phyloP scores from a whole-genome alignment of 2,888 invertebrate genomes.

The Philonicus albiceps region DNA sequence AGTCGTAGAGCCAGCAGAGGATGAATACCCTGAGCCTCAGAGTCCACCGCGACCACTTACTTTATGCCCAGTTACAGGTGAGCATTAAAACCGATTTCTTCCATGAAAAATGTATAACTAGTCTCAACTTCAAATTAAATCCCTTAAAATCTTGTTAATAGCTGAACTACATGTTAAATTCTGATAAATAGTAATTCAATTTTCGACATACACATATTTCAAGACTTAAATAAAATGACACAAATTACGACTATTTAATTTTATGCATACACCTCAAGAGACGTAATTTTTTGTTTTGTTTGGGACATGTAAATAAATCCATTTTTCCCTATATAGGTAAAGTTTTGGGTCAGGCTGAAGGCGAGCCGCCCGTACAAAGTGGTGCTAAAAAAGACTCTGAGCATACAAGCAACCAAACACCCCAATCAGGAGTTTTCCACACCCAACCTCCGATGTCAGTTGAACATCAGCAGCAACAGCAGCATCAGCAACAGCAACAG shows the following conservation, averaged over 20 bases:
- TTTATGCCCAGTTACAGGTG: slow-evolving; percentile 74
- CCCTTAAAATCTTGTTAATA: too few relatives aligned
- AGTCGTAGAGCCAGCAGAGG: slow-evolving; percentile 52
- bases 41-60: slow-evolving; percentile 75
- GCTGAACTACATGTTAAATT: too few relatives aligned
- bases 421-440: slow-evolving; percentile 52
- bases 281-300: too few relatives aligned
- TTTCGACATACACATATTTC: too few relatives aligned
- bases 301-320: not conserved
- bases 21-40: slow-evolving; percentile 71
- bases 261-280: too few relatives aligned
- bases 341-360: slow-evolving; percentile 69
- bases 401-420: not conserved
- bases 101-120: too few relatives aligned
- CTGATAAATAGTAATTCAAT: too few relatives aligned
- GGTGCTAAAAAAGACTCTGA: not conserved
- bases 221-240: too few relatives aligned
- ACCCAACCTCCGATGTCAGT: slow-evolving; percentile 52
- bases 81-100: not conserved
- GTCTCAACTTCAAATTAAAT: too few relatives aligned
- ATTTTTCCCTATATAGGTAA: slow-evolving; percentile 52
- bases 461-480: slow-evolving; percentile 55
- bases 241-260: too few relatives aligned
- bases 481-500: slow-evolving; percentile 55
- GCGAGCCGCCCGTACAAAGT: slow-evolving; percentile 62